These are phyloP conservation scores for Musca domestica DNA, from an alignment of 1,140 invertebrate genomes.

Conservation along the genomic window DNA sequence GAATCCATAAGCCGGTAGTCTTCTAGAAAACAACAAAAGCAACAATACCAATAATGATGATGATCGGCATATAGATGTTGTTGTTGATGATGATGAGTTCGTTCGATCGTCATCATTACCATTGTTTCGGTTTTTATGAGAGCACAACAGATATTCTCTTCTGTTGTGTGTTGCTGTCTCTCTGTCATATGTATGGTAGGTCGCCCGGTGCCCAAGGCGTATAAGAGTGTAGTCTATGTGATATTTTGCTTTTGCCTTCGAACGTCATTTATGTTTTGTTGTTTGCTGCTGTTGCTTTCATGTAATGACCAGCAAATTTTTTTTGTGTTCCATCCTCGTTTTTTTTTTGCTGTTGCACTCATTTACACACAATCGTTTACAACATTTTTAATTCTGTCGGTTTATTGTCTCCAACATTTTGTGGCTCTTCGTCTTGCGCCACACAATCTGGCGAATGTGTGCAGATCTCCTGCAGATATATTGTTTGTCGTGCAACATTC, in stretches of 20 bases:
- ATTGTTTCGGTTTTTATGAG: too few species aligned
- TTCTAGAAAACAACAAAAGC: neutral
- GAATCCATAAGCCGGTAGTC: constrained; percentile 9
- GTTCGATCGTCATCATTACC: too few species aligned
- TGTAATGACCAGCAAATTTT: too few species aligned
- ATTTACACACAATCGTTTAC: constrained; percentile 6
- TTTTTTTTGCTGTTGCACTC: neutral
- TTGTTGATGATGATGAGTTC: neutral
- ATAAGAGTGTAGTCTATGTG: neutral
- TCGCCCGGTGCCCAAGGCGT: too few species aligned
- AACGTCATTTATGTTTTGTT: too few species aligned
- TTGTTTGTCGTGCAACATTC: too few species aligned
- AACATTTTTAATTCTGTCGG: neutral
- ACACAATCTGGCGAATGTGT: neutral
- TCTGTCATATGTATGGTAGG: too few species aligned
- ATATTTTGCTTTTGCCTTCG: neutral
- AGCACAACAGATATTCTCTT: too few species aligned
- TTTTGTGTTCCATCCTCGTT: neutral
- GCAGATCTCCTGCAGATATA: too few species aligned
- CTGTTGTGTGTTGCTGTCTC: too few species aligned
- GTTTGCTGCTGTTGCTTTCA: too few species aligned
- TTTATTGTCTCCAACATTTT: neutral
- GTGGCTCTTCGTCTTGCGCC: neutral
- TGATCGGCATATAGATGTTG: neutral
- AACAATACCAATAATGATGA: neutral